Evolutionary conservation across 2,797 vertebrate genomes (phyloP).

Genomic region (Sebastes kiyomatsui): DNA sequence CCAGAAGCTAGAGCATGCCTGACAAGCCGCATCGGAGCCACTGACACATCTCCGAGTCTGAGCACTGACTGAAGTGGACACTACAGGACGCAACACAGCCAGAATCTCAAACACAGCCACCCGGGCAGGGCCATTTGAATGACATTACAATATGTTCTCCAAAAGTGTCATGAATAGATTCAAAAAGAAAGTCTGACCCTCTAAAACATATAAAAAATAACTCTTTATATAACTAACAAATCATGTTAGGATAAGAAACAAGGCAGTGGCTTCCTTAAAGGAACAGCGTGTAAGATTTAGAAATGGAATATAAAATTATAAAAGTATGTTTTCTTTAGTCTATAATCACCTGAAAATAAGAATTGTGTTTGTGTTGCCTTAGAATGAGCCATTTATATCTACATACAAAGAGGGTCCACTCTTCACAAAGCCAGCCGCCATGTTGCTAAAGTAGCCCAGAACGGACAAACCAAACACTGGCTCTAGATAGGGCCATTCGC

Average conservation of each 20-base stretch:
- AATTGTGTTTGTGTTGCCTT: too few species aligned
- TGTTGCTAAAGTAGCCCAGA: too few species aligned
- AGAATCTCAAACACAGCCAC: slow-evolving; percentile 74
- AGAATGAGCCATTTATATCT: too few species aligned
- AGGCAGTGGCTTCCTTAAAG: not conserved
- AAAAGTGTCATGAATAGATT: slow-evolving; percentile 30
- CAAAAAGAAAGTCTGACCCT: slow-evolving; percentile 12
- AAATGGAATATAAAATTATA: too few species aligned
- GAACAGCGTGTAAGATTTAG: too few species aligned
- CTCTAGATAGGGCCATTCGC: too few species aligned
- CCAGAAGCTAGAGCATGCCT: slow-evolving; percentile 76
- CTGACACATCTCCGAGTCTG: slow-evolving; percentile 77
- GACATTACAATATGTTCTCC: slow-evolving; percentile 32
- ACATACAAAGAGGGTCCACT: too few species aligned
- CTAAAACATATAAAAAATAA: not conserved
- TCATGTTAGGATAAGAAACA: not conserved
- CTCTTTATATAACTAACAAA: not conserved
- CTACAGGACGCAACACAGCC: slow-evolving; percentile 48
- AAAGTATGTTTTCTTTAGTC: too few species aligned
- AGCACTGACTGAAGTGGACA: slow-evolving; percentile 76
- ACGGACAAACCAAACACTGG: too few species aligned
- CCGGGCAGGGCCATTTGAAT: slow-evolving; percentile 55
- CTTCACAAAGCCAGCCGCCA: too few species aligned
- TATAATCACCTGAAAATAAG: too few species aligned
- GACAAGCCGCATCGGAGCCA: slow-evolving; percentile 82